phyloP scores from a whole-genome alignment of 2,797 vertebrate species.

The Dicrostonyx torquatus region DNA sequence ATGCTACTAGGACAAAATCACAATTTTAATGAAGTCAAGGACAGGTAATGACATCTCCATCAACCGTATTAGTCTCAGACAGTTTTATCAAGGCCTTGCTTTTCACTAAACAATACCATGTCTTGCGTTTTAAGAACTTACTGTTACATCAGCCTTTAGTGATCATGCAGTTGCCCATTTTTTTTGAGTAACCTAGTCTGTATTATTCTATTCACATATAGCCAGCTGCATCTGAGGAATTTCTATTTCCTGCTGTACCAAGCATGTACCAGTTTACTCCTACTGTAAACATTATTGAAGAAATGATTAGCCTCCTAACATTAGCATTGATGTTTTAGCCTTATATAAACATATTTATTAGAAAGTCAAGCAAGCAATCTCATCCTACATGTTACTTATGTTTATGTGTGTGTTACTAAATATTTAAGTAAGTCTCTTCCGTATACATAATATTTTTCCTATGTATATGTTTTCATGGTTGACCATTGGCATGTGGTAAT shows the following conservation, averaged over 20 bases:
- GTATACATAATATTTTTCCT: no score
- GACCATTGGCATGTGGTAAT: not conserved
- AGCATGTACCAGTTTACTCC: accelerated
- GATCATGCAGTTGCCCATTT: no score
- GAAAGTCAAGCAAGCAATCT: not conserved
- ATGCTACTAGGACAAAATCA: not conserved
- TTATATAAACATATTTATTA: not conserved
- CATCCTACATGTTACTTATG: not conserved
- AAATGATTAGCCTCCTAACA: not conserved
- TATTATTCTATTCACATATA: not conserved
- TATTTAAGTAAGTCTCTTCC: not conserved
- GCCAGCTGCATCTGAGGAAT: not conserved
- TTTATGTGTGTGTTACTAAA: not conserved
- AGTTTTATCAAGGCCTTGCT: not conserved
- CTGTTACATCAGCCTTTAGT: no score
- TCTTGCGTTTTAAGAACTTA: not conserved
- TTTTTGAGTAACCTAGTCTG: not conserved
- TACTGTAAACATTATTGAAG: not conserved
- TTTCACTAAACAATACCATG: not conserved
- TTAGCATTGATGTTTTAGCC: not conserved
- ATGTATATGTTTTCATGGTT: not conserved
- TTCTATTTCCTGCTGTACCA: not conserved
- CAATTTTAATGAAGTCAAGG: not conserved
- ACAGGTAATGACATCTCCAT: not conserved
- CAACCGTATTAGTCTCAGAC: no score